phyloP scores from a whole-genome alignment of 2,797 vertebrate species.

The Sebastes steindachneri region DNA sequence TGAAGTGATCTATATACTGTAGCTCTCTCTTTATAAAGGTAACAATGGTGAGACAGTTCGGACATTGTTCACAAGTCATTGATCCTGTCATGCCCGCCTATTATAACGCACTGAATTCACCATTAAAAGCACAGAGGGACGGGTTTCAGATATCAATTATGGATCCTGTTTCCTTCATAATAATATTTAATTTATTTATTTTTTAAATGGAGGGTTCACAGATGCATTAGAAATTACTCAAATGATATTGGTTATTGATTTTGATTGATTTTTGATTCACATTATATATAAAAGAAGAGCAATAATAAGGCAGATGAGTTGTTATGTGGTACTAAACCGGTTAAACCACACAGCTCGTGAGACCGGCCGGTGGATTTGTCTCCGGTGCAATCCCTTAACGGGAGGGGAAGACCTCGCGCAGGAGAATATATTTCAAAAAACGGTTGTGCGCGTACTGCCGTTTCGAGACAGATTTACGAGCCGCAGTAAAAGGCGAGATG shows the following conservation, averaged over 20 bases:
- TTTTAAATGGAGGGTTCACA: not conserved
- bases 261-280: not conserved
- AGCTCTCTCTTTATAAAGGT: not conserved
- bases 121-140: not conserved
- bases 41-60: not conserved
- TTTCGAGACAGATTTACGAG: constrained; percentile 93
- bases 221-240: not conserved
- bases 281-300: not conserved
- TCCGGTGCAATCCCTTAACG: constrained; percentile 31
- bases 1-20: not conserved
- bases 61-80: constrained; percentile 1
- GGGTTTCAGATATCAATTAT: not conserved
- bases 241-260: not conserved
- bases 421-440: constrained; percentile 70
- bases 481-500: constrained; percentile 86
- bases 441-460: constrained; percentile 76
- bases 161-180: not conserved
- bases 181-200: not conserved
- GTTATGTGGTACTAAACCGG: not conserved
- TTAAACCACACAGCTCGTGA: not conserved
- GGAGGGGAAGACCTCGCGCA: constrained; percentile 44
- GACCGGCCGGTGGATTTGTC: constrained; percentile 29
- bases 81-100: constrained; percentile 4
- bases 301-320: not conserved
- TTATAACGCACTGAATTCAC: not conserved